Base-by-base conservation (phyloP, 2,113 vertebrate species). In the Platysteira castanea region DNA sequence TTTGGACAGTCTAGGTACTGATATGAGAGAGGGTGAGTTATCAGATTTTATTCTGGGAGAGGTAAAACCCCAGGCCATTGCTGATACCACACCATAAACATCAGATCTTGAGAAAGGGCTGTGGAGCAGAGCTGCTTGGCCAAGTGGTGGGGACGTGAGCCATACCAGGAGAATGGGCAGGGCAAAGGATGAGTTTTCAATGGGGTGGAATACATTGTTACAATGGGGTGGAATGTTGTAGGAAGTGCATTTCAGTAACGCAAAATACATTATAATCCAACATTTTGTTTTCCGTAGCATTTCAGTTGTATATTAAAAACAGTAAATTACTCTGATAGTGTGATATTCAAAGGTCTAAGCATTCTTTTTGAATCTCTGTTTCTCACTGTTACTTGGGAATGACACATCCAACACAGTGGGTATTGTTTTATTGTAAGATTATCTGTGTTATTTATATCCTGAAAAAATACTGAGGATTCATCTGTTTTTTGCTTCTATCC, bases 241-340 rank as follows among this genome's bases (percentile, higher is more conserved):
- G 31, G 37, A 47, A 67, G 26, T 67, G 50, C 20, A 35, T 95
- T 93, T 57, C 73, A 63, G 30, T 65, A 86, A 64, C 5, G 7
- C 24, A 80, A 87, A 92, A 86, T 81, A 63, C 59, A 57, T 88
- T 69, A 76, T 69, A 79, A 88, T 84, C 41, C 19, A 67, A 20
- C 0, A 1, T 50, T 90, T 90, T 60, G 4, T 80, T 87, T 94
- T 92, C 83, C 74, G 28, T 77, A 67, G 35, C 39, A 52, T 77
- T 93, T 95, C 49, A 93, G n/a, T 28, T 90, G 21, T 54, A 44
- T 86, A 78, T 90, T 95, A 95, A 90, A 94, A 93, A 0, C 79
- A 84, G 39, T 90, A 84, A 90, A 93, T 89, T 86, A 86, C 13
- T 23, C 23, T 81, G 71, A 56, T 57, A 30, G 37, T 54, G 27